These are phyloP conservation scores for Tipula confusa DNA, from an alignment of 2,888 invertebrate species.

Conservation along the genomic window DNA sequence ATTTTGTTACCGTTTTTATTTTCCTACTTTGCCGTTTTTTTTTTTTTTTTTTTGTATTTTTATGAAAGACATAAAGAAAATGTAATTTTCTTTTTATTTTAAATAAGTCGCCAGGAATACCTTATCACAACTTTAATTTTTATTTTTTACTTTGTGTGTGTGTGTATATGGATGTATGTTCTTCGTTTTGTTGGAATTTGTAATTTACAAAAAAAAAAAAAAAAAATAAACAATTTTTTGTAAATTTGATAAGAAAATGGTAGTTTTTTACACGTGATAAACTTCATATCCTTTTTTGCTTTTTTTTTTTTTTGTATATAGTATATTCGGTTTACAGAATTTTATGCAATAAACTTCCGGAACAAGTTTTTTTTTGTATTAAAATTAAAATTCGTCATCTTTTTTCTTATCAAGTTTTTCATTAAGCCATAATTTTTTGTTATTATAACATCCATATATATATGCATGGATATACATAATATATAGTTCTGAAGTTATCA, in stretches of 20 bases:
- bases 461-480: neutral
- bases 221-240: neutral
- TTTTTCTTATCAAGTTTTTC: conserved; percentile 1
- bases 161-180: neutral
- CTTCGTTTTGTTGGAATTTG: neutral
- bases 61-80: conserved; percentile 7
- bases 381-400: neutral
- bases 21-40: neutral
- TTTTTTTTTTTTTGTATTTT: neutral
- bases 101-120: conserved; percentile 25
- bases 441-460: neutral
- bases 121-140: conserved; percentile 1
- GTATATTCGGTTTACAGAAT: neutral
- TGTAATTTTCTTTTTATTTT: conserved; percentile 25
- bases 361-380: neutral
- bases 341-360: neutral
- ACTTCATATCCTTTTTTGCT: neutral
- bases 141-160: neutral
- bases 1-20: neutral
- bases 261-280: conserved; percentile 20
- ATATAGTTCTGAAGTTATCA: neutral
- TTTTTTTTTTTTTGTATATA: too few species aligned
- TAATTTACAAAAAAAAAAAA: conserved; percentile 4
- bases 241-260: conserved; percentile 15
- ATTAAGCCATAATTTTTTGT: neutral